phyloP scores from a whole-genome alignment of 2,113 vertebrate species.

The Brienomyrus longianalis region DNA sequence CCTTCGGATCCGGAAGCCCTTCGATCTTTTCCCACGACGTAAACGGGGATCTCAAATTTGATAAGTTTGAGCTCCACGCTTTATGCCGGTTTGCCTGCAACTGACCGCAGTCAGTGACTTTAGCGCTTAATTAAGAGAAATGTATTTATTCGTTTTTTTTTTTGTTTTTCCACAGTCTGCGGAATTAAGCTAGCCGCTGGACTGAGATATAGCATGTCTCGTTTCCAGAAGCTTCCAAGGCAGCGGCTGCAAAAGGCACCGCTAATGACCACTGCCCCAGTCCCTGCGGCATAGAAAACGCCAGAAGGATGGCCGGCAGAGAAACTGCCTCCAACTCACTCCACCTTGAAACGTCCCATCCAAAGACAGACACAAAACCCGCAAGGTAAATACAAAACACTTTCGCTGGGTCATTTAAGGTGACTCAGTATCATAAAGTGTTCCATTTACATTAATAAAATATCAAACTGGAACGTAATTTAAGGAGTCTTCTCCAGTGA shows the following conservation, averaged over 20 bases:
- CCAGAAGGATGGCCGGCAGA: neutral
- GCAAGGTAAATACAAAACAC: neutral
- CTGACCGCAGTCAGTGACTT: neutral
- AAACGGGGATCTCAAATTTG: neutral
- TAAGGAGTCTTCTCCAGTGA: conserved; percentile 4
- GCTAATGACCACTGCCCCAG: neutral
- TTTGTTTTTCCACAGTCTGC: neutral
- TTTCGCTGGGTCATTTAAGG: neutral
- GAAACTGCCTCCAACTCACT: neutral
- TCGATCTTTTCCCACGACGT: neutral
- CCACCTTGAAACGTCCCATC: neutral
- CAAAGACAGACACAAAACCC: neutral
- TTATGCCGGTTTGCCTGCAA: neutral
- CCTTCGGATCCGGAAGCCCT: neutral
- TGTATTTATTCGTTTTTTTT: neutral
- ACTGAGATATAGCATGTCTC: neutral
- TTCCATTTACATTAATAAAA: conserved; percentile 13
- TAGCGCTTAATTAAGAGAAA: neutral
- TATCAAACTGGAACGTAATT: neutral
- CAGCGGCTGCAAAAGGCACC: neutral
- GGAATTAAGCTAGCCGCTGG: conserved; percentile 17
- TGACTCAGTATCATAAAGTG: conserved; percentile 1
- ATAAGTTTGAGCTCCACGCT: neutral
- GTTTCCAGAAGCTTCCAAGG: neutral
- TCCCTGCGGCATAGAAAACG: neutral